A percentile compares a stretch with the other conserved stretches of the same genome.
These are phyloP conservation scores for Chrysodeixis includens DNA, from an alignment of 2,888 invertebrate genomes.

Conservation along the genomic window DNA sequence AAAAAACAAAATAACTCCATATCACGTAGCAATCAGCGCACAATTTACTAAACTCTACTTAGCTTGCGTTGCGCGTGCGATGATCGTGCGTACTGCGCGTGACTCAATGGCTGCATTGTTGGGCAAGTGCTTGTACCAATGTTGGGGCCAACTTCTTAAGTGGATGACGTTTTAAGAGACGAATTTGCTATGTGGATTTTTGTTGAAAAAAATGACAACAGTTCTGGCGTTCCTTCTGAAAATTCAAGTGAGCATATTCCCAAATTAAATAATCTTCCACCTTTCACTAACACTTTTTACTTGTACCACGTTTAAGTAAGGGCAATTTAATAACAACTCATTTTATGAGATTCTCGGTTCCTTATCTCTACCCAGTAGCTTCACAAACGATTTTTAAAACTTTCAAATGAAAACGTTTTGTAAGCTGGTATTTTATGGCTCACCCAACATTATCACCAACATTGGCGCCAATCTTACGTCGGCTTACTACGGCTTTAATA, in stretches of 20 bases:
- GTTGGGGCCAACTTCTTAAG: conserved; percentile 15
- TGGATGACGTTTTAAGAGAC: not conserved
- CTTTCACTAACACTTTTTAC: not conserved
- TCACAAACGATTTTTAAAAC: conserved; percentile 5
- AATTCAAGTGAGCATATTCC: too few relatives aligned
- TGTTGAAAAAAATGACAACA: too few relatives aligned
- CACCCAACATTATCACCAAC: conserved; percentile 39
- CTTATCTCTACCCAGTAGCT: not conserved
- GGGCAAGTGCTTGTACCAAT: conserved; percentile 41
- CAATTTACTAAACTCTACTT: conserved; percentile 77
- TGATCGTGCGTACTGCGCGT: conserved; percentile 78
- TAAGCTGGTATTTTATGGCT: conserved; percentile 3
- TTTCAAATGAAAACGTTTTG: not conserved
- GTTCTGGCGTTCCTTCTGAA: too few relatives aligned
- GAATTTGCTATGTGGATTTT: not conserved
- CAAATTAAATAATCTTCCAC: too few relatives aligned
- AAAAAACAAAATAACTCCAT: conserved; percentile 58
- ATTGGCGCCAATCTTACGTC: conserved; percentile 51
- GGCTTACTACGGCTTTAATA: conserved; percentile 62
- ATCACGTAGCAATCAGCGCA: conserved; percentile 74
- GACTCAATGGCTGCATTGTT: conserved; percentile 65
- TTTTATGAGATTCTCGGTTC: not conserved
- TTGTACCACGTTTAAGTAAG: too few relatives aligned
- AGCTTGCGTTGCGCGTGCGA: conserved; percentile 81
- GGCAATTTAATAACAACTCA: not conserved